Conservation (phyloP, 2,797 vertebrate species). For the Ataeniobius toweri region DNA sequence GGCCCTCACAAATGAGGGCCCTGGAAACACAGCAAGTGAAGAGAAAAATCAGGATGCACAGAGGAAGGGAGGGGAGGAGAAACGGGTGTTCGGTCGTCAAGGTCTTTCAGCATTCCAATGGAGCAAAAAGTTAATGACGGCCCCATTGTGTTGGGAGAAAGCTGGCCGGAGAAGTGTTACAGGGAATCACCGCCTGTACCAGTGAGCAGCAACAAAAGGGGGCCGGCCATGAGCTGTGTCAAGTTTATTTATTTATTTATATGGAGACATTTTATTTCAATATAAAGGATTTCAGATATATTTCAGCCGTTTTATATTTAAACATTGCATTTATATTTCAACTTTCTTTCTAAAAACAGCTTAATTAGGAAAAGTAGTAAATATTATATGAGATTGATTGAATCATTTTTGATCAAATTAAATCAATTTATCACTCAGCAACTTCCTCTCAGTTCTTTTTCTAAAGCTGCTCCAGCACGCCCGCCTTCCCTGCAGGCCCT, state of each 20-base stretch:
- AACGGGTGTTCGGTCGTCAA: slow-evolving; percentile 41
- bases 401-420: slow-evolving; percentile 40
- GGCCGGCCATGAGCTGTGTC: slow-evolving; percentile 47
- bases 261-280: slow-evolving; percentile 15
- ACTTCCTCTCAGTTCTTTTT: slow-evolving; percentile 40
- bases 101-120: slow-evolving; percentile 80
- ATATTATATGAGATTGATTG: not conserved
- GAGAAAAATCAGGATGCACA: slow-evolving; percentile 62
- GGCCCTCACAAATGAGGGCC: slow-evolving; percentile 81
- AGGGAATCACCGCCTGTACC: slow-evolving; percentile 72
- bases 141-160: slow-evolving; percentile 69
- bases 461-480: slow-evolving; percentile 69
- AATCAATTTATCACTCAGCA: slow-evolving; percentile 44
- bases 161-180: slow-evolving; percentile 68
- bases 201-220: slow-evolving; percentile 76
- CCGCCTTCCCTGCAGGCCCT: slow-evolving; percentile 77
- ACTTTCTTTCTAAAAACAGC: slow-evolving; percentile 15
- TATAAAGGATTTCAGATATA: not conserved
- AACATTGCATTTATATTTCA: slow-evolving; percentile 10
- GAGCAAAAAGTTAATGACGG: slow-evolving; percentile 85
- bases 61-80: slow-evolving; percentile 40
- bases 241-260: slow-evolving; percentile 61
- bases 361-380: slow-evolving; percentile 6
- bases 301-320: not conserved
- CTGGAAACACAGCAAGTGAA: slow-evolving; percentile 64